Evolutionary conservation across 1,140 invertebrate genomes (phyloP).

Genomic region (Aphelinus atriplicis): DNA sequence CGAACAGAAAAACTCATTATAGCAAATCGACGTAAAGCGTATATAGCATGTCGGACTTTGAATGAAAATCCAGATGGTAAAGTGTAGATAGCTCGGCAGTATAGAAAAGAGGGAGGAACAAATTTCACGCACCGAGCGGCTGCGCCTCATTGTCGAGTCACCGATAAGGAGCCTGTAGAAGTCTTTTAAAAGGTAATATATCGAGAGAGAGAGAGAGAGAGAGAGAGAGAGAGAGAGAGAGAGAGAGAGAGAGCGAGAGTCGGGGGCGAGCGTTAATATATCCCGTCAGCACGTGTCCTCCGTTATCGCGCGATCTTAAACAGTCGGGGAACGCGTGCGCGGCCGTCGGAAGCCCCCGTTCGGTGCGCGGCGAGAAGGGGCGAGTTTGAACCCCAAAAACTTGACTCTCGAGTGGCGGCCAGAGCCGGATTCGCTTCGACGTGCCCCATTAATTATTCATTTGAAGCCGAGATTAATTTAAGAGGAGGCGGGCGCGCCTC

Average conservation of each 20-base stretch:
- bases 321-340: slow-evolving; percentile 53
- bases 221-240: slow-evolving; percentile 23
- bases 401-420: slow-evolving; percentile 15
- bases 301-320: slow-evolving; percentile 63
- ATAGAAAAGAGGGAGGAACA: slow-evolving; percentile 14
- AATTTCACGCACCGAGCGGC: slow-evolving; percentile 34
- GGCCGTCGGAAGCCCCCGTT: slow-evolving; percentile 13
- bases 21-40: no score
- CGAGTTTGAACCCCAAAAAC: not conserved
- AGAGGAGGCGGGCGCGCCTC: no score
- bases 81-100: not conserved
- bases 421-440: not conserved
- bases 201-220: slow-evolving; percentile 34
- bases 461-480: no score
- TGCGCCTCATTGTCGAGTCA: slow-evolving; percentile 33
- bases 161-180: slow-evolving; percentile 60
- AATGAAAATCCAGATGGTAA: slow-evolving; percentile 17
- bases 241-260: slow-evolving; percentile 40
- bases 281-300: slow-evolving; percentile 57
- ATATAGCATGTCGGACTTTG: no score
- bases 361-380: no score
- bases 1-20: no score
- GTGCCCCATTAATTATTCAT: slow-evolving; percentile 8
- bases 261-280: slow-evolving; percentile 47
- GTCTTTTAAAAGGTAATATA: slow-evolving; percentile 63